Evolutionary conservation across 2,888 invertebrate species (phyloP), one percentile per base, ranked within the genome.

Genomic region (Psylliodes chrysocephalus): DNA sequence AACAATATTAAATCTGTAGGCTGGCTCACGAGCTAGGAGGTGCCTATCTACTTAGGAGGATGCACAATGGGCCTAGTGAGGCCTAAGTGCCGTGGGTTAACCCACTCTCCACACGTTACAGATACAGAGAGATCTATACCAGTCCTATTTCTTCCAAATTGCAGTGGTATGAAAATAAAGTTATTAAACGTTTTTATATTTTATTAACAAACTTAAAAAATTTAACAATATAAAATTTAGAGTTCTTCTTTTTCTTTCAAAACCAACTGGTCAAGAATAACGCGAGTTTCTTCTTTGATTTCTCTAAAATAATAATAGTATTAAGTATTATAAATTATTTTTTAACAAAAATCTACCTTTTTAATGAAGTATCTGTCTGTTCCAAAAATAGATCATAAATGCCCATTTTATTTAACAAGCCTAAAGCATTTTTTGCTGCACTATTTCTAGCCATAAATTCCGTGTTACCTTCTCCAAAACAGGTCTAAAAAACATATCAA

Each of bases 391-490:
- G 40, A 28, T 59, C 55, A 40, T 56, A 63, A 25, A 72, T 64
- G 25, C 72, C 73, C 42, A 72, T 65, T 57, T 71, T 72, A 18
- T 63, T 53, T 1, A 78, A 63, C 40, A 75, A 69, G 47, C 71
- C 71, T 35, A 77, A 65, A 8, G 71, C 76, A 30, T 71, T 66
- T 51, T 67, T 64, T 17, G 77, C 68, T 12, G 74, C 76, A 15
- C 66, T 66, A 62, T 77, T 73, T 55, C 72, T 69, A 10, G 77
- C 69, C 49, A 63, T 66, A 49, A 70, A 70, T 14, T 56, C 57
- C 49, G 66, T 72, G 4, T 66, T 35, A 28, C 70, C 76, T 59
- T 73, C 64, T n/a, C 77, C 78, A 38, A 74, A 71, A 69, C 78
- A 78, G 14, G 75, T 67, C 78, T 78, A 51, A 54, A 71, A 71